Evolutionary conservation across 2,797 vertebrate species (phyloP).

Genomic region (Bucorvus abyssinicus): DNA sequence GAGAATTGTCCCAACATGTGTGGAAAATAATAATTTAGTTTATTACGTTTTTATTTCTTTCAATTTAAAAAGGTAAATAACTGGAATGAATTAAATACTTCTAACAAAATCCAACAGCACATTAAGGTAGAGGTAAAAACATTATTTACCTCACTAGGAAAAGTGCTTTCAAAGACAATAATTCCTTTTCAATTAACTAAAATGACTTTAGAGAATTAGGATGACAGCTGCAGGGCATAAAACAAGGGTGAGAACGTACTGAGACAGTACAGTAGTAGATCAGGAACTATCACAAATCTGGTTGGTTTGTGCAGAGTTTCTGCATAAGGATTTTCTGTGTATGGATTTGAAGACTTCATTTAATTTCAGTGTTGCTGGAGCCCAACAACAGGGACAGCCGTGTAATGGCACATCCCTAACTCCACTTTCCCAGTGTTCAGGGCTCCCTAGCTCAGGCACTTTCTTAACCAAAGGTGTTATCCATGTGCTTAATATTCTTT

Average conservation of each 20-base stretch:
- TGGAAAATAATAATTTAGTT: background rate
- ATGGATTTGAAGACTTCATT: background rate
- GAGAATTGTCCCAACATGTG: background rate
- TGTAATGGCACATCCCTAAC: background rate
- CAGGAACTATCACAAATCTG: background rate
- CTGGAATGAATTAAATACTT: background rate
- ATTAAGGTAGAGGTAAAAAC: background rate
- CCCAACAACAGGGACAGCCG: background rate
- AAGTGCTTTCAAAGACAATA: constrained; percentile 5
- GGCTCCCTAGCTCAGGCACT: background rate
- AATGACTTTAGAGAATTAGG: constrained; percentile 30
- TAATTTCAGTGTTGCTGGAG: background rate
- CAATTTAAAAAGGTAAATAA: background rate
- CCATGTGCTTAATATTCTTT: background rate
- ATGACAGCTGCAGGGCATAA: constrained; percentile 41
- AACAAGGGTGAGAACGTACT: background rate
- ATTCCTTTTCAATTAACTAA: constrained; percentile 39
- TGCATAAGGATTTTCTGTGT: background rate
- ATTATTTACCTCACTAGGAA: background rate
- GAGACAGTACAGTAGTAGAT: background rate
- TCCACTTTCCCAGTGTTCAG: background rate
- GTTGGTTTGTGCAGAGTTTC: background rate
- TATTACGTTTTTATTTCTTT: background rate
- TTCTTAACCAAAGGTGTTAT: background rate
- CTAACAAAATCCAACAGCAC: background rate